phyloP scores from a whole-genome alignment of 2,113 vertebrate species.

The Nipponia nippon region DNA sequence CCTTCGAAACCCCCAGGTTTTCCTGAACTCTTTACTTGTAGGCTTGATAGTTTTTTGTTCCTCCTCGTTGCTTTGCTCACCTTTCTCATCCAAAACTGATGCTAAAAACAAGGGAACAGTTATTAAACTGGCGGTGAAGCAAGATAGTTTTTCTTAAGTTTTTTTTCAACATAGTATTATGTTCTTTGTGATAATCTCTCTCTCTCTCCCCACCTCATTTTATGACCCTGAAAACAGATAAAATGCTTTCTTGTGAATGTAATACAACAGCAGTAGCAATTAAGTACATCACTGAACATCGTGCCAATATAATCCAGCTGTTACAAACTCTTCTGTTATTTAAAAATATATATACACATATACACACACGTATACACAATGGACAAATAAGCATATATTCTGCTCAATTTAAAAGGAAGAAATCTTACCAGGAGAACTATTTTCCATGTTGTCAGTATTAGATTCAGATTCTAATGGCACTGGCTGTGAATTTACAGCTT shows the following conservation, averaged over 20 bases:
- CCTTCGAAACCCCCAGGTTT: constrained; percentile 93
- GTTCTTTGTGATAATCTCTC: neutral
- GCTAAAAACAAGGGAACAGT: neutral
- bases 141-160: neutral
- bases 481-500: constrained; percentile 73
- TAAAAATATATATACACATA: neutral
- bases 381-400: neutral
- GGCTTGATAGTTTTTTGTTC: constrained; percentile 74
- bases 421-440: constrained; percentile 81
- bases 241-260: neutral
- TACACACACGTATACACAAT: fast-evolving
- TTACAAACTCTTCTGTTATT: neutral
- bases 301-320: neutral
- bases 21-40: constrained; percentile 83
- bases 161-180: neutral
- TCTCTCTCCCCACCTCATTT: neutral
- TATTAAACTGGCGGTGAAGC: neutral
- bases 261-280: neutral
- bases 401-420: neutral
- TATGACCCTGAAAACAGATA: neutral
- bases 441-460: constrained; percentile 79
- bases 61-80: constrained; percentile 72
- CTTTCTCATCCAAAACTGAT: constrained; percentile 72
- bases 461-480: constrained; percentile 73
- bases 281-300: neutral